phyloP scores from a whole-genome alignment of 2,113 vertebrate genomes.

The Psittacula cyanocephala region DNA sequence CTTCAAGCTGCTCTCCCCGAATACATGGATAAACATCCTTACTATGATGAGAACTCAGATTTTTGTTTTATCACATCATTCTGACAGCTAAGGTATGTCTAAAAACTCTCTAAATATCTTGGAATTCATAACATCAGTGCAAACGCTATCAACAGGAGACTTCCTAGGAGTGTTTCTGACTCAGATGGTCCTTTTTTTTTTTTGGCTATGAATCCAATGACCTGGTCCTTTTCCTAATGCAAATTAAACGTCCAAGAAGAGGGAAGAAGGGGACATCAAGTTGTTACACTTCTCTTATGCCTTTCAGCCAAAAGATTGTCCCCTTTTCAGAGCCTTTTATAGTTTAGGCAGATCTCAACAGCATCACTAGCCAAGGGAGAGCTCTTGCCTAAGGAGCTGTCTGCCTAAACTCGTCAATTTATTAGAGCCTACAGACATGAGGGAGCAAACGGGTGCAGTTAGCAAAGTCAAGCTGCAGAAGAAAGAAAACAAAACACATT shows the following conservation, averaged over 20 bases:
- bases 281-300: slow-evolving; percentile 16
- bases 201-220: slow-evolving; percentile 34
- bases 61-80: background rate
- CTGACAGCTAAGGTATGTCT: background rate
- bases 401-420: slow-evolving; percentile 69
- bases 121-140: background rate
- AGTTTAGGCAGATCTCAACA: slow-evolving; percentile 65
- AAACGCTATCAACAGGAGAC: background rate
- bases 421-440: slow-evolving; percentile 72
- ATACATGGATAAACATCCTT: background rate
- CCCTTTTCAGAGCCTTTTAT: slow-evolving; percentile 44
- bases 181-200: background rate
- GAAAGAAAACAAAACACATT: slow-evolving; percentile 66
- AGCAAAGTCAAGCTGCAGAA: slow-evolving; percentile 56
- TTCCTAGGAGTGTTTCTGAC: slow-evolving; percentile 10
- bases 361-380: slow-evolving; percentile 36
- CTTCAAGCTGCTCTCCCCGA: background rate
- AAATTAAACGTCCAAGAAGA: slow-evolving; percentile 22
- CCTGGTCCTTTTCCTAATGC: slow-evolving; percentile 29
- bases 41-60: background rate
- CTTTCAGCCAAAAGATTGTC: slow-evolving; percentile 35
- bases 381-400: slow-evolving; percentile 67
- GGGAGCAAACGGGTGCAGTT: slow-evolving; percentile 65
- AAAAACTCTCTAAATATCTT: background rate
- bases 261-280: background rate